phyloP scores from a whole-genome alignment of 2,888 invertebrate species.

The Harpagoxenus sublaevis region DNA sequence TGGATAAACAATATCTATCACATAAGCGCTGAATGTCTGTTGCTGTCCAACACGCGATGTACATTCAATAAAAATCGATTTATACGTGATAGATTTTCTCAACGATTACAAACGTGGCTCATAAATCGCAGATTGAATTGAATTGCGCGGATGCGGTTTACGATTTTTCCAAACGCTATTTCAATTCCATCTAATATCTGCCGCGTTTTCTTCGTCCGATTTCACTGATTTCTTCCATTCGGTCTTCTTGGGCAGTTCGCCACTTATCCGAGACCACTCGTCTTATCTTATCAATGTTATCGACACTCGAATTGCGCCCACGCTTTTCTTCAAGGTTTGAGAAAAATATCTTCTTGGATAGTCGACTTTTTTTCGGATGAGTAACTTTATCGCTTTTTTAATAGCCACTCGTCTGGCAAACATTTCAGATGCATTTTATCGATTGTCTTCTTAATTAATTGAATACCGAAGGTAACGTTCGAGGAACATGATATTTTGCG shows the following conservation, averaged over 20 bases:
- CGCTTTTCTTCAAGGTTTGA: slow-evolving; percentile 60
- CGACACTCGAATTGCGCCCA: slow-evolving; percentile 60
- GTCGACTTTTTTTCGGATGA: slow-evolving; percentile 50
- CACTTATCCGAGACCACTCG: slow-evolving; percentile 51
- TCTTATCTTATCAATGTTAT: slow-evolving; percentile 53
- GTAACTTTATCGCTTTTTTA: slow-evolving; percentile 49
- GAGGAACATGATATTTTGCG: not conserved
- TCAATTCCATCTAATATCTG: slow-evolving; percentile 57
- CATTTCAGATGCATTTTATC: not conserved
- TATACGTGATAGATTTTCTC: not conserved
- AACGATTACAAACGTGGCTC: not conserved
- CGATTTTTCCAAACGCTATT: slow-evolving; percentile 36
- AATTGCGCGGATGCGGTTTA: slow-evolving; percentile 15
- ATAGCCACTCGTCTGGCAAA: not conserved
- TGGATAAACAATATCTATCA: slow-evolving; percentile 11
- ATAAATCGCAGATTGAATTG: slow-evolving; percentile 27
- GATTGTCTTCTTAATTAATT: not conserved
- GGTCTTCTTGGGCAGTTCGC: slow-evolving; percentile 46
- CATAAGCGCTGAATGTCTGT: not conserved
- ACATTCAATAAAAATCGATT: not conserved
- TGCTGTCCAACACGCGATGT: not conserved
- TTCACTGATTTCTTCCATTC: slow-evolving; percentile 47
- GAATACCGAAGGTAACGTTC: not conserved
- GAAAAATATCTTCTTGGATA: slow-evolving; percentile 16
- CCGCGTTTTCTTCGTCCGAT: not conserved